A percentile compares a stretch with the other conserved stretches of the same genome.
phyloP scores from a whole-genome alignment of 2,113 vertebrate genomes.

The Rhea americana region DNA sequence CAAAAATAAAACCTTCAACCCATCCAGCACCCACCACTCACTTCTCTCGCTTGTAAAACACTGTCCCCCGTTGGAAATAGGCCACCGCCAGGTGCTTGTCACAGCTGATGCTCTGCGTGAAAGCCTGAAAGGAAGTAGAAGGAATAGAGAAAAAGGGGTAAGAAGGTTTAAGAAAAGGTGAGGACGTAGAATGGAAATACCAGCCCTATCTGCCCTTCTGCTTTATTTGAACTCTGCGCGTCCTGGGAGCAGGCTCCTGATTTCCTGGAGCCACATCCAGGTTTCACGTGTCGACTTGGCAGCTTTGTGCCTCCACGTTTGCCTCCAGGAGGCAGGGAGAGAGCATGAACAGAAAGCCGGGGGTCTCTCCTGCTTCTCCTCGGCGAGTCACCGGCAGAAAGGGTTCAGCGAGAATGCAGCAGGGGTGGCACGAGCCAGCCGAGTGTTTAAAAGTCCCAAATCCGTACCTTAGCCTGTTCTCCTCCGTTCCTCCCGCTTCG shows the following conservation, averaged over 20 bases:
- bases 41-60: constrained; percentile 85
- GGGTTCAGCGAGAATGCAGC: not conserved
- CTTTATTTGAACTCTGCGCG: not conserved
- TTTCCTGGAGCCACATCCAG: not conserved
- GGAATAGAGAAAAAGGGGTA: not conserved
- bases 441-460: not conserved
- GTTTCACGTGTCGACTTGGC: accelerated
- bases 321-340: not conserved
- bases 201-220: not conserved
- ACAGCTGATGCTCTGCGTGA: constrained; percentile 86
- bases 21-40: constrained; percentile 59
- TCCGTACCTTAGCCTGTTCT: not conserved
- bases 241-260: not conserved
- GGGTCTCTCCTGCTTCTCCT: not conserved
- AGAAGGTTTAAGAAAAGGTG: not conserved
- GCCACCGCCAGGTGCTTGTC: constrained; percentile 93
- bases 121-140: constrained; percentile 77
- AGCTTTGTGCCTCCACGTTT: not conserved
- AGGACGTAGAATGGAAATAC: accelerated
- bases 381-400: not conserved
- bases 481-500: not conserved
- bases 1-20: not conserved
- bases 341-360: accelerated
- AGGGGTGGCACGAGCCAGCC: not conserved
- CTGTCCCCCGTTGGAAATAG: constrained; percentile 92